A percentile compares a stretch with the other conserved stretches of the same genome.
phyloP scores from a whole-genome alignment of 2,113 vertebrate genomes.

The Macroglossus sobrinus region DNA sequence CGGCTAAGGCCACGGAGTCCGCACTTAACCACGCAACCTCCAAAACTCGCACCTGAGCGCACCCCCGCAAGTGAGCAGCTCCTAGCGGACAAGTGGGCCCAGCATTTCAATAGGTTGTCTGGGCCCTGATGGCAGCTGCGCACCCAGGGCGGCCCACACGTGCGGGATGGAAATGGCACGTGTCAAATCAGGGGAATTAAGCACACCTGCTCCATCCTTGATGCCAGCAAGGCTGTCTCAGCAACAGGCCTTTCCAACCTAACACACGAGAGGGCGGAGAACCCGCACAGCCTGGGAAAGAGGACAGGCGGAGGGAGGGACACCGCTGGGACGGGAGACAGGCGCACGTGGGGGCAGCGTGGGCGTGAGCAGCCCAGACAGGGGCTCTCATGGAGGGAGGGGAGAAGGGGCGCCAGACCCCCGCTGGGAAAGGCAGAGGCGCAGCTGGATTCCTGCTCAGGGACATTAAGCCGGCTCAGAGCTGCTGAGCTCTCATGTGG shows the following conservation, averaged over 20 bases:
- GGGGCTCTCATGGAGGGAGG: accelerated
- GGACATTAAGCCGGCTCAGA: neutral
- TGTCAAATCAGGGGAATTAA: accelerated
- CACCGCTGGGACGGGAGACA: accelerated
- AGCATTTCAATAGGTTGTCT: neutral
- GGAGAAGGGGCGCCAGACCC: accelerated
- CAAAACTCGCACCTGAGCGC: neutral
- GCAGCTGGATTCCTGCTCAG: neutral
- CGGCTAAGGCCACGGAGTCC: neutral
- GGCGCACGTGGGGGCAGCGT: accelerated
- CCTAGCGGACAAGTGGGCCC: neutral
- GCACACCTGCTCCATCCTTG: neutral
- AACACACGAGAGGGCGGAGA: neutral
- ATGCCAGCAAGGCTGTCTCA: neutral
- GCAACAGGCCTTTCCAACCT: neutral
- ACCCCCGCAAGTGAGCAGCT: neutral
- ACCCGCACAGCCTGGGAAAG: accelerated
- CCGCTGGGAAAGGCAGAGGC: neutral
- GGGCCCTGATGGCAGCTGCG: neutral
- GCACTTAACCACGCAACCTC: neutral
- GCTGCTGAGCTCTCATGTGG: neutral
- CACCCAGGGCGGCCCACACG: neutral
- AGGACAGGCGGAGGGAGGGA: neutral
- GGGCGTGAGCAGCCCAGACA: neutral
- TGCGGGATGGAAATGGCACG: neutral